Base-by-base conservation (phyloP, 2,797 vertebrate genomes). In the Poliocrania exsul region DNA sequence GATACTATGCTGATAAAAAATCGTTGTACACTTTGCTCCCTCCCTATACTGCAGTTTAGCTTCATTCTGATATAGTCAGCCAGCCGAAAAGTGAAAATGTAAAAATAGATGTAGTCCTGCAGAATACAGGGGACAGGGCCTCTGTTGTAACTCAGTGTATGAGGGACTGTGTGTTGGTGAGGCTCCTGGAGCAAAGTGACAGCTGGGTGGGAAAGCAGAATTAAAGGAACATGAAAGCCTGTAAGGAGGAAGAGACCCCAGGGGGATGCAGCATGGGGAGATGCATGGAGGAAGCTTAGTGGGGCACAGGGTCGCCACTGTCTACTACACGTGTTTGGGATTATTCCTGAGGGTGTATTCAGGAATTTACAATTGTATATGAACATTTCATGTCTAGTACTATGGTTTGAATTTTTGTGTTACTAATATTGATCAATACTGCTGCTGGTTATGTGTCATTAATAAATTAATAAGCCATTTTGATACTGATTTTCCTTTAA, bases 1-100 rank as follows among this genome's bases (percentile, higher is more conserved):
- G 77, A 42, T 83, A 75, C 21, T 78, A 19, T 19, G 26, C 33
- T 75, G 73, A 78, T 92, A 92, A 91, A 91, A 75, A 94, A 85
- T 11, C 5, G 0, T 37, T 66, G 74, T 16, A 24, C 44, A 13
- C 54, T 82, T 95, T 74, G 20, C 62, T 78, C 10, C 2, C 26
- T 82, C 62, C 26, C 28, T 35, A 2, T 8, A 4, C 40, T 67
- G 16, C 6, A 6, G 24, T 21, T 77, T 78, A 61, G n/a, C 49
- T 77, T 80, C 35, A 10, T 28, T 70, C 38, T 53, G 50, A 21
- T 65, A 6, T 49, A 65, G 37, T 6, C n/a, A 26, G n/a, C 44
- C 85, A 93, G 72, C 25, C 2, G 6, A 44, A 49, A 87, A 61
- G 16, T 9, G 58, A 61, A 92, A 90, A 87, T 18, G 14, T 16